Evolutionary conservation across 2,797 vertebrate species (phyloP).

Genomic region (Bryconaethiops microstoma): DNA sequence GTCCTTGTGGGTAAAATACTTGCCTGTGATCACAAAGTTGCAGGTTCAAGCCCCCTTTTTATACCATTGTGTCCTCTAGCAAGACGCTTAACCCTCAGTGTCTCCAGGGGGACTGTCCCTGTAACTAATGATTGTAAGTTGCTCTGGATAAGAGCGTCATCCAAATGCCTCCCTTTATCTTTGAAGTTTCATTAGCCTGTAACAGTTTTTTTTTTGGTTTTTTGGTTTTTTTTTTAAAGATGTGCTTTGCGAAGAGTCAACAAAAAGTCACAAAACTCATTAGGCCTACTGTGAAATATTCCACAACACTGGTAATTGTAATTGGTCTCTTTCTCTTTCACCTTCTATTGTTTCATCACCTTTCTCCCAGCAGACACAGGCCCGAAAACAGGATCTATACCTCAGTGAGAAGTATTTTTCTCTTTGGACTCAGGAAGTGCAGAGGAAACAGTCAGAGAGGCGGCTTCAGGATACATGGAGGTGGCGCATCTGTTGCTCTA

Average conservation of each 20-base stretch:
- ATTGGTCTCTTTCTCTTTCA: background rate
- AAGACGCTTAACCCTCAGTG: too few species aligned
- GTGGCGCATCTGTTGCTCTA: background rate
- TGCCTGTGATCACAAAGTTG: too few species aligned
- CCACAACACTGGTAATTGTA: too few species aligned
- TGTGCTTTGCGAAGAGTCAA: background rate
- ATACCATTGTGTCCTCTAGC: too few species aligned
- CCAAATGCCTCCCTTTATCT: too few species aligned
- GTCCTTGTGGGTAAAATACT: too few species aligned
- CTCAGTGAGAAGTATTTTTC: slow-evolving; percentile 9
- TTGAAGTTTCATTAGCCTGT: background rate
- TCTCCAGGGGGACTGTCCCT: too few species aligned
- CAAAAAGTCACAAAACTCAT: background rate
- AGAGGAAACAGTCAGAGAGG: slow-evolving; percentile 7
- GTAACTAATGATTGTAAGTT: too few species aligned
- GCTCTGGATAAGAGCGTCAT: too few species aligned
- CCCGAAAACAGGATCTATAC: background rate
- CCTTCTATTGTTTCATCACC: background rate
- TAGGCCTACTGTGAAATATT: background rate
- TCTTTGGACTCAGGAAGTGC: slow-evolving; percentile 4
- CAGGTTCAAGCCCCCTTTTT: too few species aligned
- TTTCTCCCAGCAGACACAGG: slow-evolving; percentile 5
- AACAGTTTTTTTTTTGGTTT: background rate
- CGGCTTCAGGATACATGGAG: background rate
- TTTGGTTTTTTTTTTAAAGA: too few species aligned